Percentiles rank a stretch among this genome's conserved stretches.
Evolutionary conservation across 1,140 invertebrate genomes (phyloP).

Genomic region (Drusus annulatus): DNA sequence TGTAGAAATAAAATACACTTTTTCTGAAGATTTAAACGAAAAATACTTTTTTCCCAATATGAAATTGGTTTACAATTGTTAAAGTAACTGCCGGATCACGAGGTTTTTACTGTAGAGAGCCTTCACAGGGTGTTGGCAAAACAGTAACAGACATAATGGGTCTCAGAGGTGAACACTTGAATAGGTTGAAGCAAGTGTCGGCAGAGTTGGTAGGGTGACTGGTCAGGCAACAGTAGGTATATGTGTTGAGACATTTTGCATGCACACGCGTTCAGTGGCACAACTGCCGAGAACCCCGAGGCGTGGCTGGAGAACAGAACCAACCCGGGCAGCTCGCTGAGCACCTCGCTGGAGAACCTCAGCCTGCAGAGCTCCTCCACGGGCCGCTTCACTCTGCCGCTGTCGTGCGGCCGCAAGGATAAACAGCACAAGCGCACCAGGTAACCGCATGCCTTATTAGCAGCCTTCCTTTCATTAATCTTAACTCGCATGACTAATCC

Average conservation of each 20-base stretch:
- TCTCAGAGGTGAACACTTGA: neutral
- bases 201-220: neutral
- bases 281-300: conserved; percentile 34
- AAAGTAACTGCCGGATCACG: neutral
- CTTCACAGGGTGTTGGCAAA: too few relatives aligned
- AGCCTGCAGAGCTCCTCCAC: conserved; percentile 62
- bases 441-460: conserved; percentile 61
- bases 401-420: conserved; percentile 75
- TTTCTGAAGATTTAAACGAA: too few relatives aligned
- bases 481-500: conserved; percentile 2
- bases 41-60: too few relatives aligned
- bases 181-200: neutral
- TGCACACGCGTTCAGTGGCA: conserved; percentile 51
- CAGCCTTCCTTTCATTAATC: neutral
- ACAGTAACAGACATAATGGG: neutral
- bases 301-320: conserved; percentile 50
- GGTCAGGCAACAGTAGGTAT: conserved; percentile 28
- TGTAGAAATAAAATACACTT: too few relatives aligned
- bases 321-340: conserved; percentile 56
- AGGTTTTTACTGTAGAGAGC: too few relatives aligned
- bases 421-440: conserved; percentile 75
- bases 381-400: conserved; percentile 74
- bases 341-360: conserved; percentile 68
- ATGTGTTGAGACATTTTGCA: conserved; percentile 53
- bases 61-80: neutral